phyloP scores from a whole-genome alignment of 1,140 invertebrate genomes.

The Trichonephila clavipes region DNA sequence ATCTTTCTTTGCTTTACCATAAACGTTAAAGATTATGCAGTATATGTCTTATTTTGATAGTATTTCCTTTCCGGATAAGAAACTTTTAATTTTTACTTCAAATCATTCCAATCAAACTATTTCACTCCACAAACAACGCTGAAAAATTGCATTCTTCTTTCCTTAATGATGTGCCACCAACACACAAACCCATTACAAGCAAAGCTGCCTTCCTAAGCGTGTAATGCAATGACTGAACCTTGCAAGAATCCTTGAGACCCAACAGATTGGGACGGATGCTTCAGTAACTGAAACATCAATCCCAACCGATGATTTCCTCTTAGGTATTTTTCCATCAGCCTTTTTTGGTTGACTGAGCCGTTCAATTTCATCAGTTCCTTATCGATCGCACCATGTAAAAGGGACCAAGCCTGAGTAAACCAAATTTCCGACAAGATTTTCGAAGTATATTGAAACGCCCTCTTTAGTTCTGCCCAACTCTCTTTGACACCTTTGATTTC shows the following conservation, averaged over 20 bases:
- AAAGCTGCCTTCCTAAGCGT: not conserved
- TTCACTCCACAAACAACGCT: not conserved
- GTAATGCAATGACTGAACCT: not conserved
- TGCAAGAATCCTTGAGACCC: not conserved
- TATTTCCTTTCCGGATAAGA: too few species aligned
- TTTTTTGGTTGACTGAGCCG: conserved; percentile 31
- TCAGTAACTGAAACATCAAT: conserved; percentile 40
- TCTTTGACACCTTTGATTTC: not conserved
- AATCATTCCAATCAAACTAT: too few species aligned
- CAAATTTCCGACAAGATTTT: not conserved
- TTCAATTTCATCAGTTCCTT: conserved; percentile 22
- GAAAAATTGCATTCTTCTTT: not conserved
- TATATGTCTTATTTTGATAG: too few species aligned
- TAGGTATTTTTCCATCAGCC: conserved; percentile 43
- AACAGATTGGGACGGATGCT: not conserved
- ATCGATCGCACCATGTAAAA: conserved; percentile 18
- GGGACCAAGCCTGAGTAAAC: not conserved
- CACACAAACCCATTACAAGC: not conserved
- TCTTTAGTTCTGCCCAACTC: not conserved
- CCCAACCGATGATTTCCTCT: not conserved
- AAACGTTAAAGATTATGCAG: too few species aligned
- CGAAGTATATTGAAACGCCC: not conserved
- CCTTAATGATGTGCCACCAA: not conserved
- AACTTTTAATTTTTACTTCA: too few species aligned
- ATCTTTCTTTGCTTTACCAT: too few species aligned